Base-by-base conservation (phyloP, 2,888 invertebrate genomes). In the Drosophila formosana region DNA sequence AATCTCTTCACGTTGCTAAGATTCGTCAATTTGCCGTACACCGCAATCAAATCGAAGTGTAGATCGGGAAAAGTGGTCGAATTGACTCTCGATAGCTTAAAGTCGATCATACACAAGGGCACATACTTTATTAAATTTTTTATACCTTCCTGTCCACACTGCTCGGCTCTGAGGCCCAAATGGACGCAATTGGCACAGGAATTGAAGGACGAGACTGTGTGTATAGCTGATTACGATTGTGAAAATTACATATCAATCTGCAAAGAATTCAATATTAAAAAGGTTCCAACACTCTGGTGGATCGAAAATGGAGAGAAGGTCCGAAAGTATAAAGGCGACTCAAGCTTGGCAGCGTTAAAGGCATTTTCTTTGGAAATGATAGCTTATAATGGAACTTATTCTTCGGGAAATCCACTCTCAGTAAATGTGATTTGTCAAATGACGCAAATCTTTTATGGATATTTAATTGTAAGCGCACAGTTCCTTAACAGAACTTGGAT, bases 211-310 rank as follows among this genome's bases (percentile, higher is more conserved):
- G 0, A 37, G 0, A 2, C 8, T 0, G 13, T 71, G 0, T 74
- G 71, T 8, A 11, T 71, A 4, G 43, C 46, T 0, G 68, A 73
- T 8, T 7, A 28, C 3, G 11, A 71, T 50, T 73, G 71, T 11
- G 4, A 4, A 0, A 0, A 0, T 0, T 26, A n/a, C 0, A 4
- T 0, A 0, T 4, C 37, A 0, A 7, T 45, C 7, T 71, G 71
- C 32, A 1, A 3, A 0, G 9, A 26, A 0, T 7, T n/a, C 2
- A 1, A 39, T 1, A 18, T 52, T 2, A 11, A 6, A 0, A 0
- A 3, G 0, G 43, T 73, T 0, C 70, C 70, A 3, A 32, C 32
- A 3, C 7, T 70, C 2, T 6, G 41, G 0, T 70, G 57, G 57
- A 28, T 71, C 2, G 7, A 28, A 3, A 3, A 66, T 3, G 70